Base-by-base conservation (phyloP, 1,140 invertebrate species). In the Lethocerus indicus region DNA sequence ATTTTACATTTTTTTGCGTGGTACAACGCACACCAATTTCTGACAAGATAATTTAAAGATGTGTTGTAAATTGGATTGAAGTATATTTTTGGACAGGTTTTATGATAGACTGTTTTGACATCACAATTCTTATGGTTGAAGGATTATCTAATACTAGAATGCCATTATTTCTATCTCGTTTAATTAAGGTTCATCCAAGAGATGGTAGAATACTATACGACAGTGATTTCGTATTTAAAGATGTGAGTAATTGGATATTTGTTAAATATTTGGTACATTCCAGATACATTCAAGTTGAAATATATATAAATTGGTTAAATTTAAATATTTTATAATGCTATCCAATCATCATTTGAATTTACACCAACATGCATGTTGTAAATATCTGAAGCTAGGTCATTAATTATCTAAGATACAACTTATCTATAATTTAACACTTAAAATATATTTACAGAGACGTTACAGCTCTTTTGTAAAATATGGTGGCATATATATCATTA, bases 81-180 rank as follows among this genome's bases (percentile, higher is more conserved):
- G n/a, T 35, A 47, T n/a, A 20, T 47, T 48, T 48, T 18, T 18
- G 6, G 40, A 16, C 13, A 49, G 47, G 47, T 40, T 49, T 49
- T 24, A 21, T 18, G 7, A 41, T 49, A 3, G 47, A 41, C 14
- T 41, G 21, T 25, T 2, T 24, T 4, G n/a, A 49, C 12, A 1
- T 2, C 12, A 18, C 7, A 21, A 39, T 49, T 16, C 9, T 41
- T 16, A 40, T 40, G 20, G 13, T 49, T 3, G 47, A 49, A 49
- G 47, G 37, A 2, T 25, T 39, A 39, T 27, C 36, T 20, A 20
- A 25, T 18, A 40, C 6, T n/a, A 26, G 36, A 2, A 41, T 49
- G 12, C 47, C 47, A 25, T 26, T 4, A 49, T 20, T 39, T 21
- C 23, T 40, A 14, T 27, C 14, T 9, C 36, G 42, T 14, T n/a